Conservation (phyloP, 2,888 invertebrate genomes). For the Sinhomidia bicolor region DNA sequence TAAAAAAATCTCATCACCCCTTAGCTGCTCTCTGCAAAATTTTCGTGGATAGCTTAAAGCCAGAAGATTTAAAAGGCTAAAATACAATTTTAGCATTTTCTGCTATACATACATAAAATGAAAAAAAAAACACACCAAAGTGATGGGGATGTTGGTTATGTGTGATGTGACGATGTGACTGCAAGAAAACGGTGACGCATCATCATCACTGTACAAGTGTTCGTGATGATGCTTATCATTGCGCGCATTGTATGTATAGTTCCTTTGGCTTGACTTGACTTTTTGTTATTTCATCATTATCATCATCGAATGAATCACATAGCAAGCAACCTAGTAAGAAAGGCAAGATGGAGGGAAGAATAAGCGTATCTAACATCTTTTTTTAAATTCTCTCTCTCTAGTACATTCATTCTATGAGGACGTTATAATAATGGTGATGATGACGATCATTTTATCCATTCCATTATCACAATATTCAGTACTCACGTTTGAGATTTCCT, state of each 20-base stretch:
- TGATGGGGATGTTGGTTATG: not conserved
- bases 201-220: slow-evolving; percentile 48
- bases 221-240: slow-evolving; percentile 65
- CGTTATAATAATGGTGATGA: slow-evolving; percentile 35
- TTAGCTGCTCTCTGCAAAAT: not conserved
- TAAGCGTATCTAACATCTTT: slow-evolving; percentile 56
- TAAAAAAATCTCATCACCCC: slow-evolving; percentile 41
- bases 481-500: slow-evolving; percentile 69
- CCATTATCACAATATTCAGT: slow-evolving; percentile 65
- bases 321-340: not conserved
- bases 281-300: slow-evolving; percentile 39
- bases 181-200: slow-evolving; percentile 47
- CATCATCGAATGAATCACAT: no score
- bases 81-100: not conserved
- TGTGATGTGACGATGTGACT: slow-evolving; percentile 14
- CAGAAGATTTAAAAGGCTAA: not conserved
- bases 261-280: slow-evolving; percentile 45
- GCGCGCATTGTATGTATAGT: slow-evolving; percentile 48
- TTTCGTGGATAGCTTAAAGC: slow-evolving; percentile 1
- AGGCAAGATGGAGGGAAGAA: not conserved
- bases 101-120: slow-evolving; percentile 34
- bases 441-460: slow-evolving; percentile 60
- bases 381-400: slow-evolving; percentile 40
- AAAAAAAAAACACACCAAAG: not conserved
- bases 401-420: slow-evolving; percentile 41